Evolutionary conservation across 2,888 invertebrate genomes (phyloP).

Genomic region (Drosophila tanythrix): DNA sequence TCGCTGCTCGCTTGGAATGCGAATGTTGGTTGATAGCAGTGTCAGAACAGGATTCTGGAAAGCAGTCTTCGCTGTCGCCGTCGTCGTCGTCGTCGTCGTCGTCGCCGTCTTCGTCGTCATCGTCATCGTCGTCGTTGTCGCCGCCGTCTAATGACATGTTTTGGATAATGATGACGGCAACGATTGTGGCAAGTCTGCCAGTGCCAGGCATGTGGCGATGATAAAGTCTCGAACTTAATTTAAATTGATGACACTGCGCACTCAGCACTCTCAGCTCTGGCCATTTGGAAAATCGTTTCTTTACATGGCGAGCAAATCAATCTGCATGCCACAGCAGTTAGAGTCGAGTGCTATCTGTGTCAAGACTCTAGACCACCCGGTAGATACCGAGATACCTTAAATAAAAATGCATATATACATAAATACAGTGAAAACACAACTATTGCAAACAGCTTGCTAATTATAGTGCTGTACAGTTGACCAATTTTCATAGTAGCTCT

Average conservation of each 20-base stretch:
- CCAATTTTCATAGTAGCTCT: background rate
- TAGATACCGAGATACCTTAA: background rate
- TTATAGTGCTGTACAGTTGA: background rate
- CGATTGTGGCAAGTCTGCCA: constrained; percentile 46
- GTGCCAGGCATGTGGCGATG: constrained; percentile 60
- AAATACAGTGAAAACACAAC: background rate
- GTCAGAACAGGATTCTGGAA: constrained; percentile 77
- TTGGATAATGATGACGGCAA: constrained; percentile 82
- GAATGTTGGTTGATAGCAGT: constrained; percentile 74
- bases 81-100: background rate
- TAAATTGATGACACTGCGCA: constrained; percentile 80
- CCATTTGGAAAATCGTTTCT: constrained; percentile 74
- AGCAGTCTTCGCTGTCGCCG: constrained; percentile 32
- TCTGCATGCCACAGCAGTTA: constrained; percentile 74
- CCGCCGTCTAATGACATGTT: constrained; percentile 83
- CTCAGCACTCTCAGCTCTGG: constrained; percentile 56
- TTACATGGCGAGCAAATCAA: constrained; percentile 72
- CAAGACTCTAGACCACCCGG: constrained; percentile 65
- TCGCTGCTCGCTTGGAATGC: constrained; percentile 48
- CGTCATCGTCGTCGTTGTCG: constrained; percentile 14
- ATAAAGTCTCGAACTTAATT: constrained; percentile 78
- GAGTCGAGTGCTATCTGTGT: constrained; percentile 47
- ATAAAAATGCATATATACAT: background rate
- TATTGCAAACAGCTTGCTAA: background rate
- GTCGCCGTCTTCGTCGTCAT: background rate